Conservation (phyloP, 2,797 vertebrate species). For the Sebastes flavidus region DNA sequence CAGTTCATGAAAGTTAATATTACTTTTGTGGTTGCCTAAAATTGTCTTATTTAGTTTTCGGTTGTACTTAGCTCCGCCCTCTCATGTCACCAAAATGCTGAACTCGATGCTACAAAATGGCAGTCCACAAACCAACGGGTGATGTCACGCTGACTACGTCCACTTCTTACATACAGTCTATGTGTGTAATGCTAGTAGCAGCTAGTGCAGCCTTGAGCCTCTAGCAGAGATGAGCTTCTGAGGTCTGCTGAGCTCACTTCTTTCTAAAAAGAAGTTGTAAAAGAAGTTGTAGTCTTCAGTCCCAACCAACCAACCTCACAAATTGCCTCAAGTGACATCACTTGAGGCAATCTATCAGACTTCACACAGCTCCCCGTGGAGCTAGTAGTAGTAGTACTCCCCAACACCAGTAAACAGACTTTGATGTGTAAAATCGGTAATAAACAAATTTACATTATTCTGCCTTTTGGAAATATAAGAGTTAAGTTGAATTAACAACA, state of each 20-base stretch:
- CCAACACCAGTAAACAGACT: background rate
- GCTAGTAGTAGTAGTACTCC: background rate
- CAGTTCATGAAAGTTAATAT: no score
- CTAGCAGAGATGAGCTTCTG: background rate
- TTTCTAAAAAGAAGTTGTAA: background rate
- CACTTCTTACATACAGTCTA: background rate
- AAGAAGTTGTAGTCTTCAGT: background rate
- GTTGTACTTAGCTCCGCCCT: no score
- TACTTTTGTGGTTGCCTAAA: no score
- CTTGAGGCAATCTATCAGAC: background rate
- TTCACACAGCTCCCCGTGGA: background rate
- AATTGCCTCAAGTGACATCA: background rate
- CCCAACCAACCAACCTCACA: background rate
- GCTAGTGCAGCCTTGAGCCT: background rate
- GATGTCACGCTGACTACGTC: background rate
- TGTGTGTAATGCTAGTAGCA: background rate
- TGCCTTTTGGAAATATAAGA: background rate
- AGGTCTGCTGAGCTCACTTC: background rate
- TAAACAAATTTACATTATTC: background rate
- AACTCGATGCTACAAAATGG: no score
- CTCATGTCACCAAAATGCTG: no score
- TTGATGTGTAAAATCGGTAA: background rate
- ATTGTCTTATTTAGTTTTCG: no score
- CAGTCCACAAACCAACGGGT: no score
- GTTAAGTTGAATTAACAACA: background rate